Percentiles rank a stretch among this genome's conserved stretches.
Evolutionary conservation across 2,888 invertebrate genomes (phyloP).

Genomic region (Margaritifera margaritifera): DNA sequence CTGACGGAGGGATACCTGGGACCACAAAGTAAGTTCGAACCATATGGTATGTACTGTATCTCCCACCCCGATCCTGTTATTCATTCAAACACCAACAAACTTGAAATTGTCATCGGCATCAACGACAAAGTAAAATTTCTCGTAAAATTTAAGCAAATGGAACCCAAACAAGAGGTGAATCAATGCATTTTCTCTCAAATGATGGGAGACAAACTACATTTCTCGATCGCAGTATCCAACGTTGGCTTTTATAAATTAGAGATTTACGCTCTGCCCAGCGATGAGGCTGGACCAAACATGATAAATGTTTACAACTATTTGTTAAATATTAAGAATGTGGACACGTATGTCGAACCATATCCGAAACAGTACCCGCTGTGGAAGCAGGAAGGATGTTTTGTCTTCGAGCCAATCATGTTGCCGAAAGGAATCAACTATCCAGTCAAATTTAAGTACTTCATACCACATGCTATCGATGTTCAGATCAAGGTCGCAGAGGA

Average conservation of each 20-base stretch:
- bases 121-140: constrained; percentile 48
- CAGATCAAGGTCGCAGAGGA: constrained; percentile 60
- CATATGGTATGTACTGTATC: constrained; percentile 49
- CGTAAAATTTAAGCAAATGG: constrained; percentile 54
- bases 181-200: constrained; percentile 52
- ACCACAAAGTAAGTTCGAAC: constrained; percentile 57
- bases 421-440: constrained; percentile 46
- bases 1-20: constrained; percentile 62
- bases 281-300: constrained; percentile 61
- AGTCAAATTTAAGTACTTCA: constrained; percentile 50
- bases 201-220: constrained; percentile 49
- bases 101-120: constrained; percentile 55
- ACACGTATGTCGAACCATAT: constrained; percentile 47
- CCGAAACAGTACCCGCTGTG: constrained; percentile 64
- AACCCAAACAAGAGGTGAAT: constrained; percentile 54
- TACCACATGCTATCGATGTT: constrained; percentile 56
- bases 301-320: constrained; percentile 62
- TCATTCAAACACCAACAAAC: constrained; percentile 44
- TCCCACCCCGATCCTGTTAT: constrained; percentile 58
- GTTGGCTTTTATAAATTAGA: constrained; percentile 64
- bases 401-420: constrained; percentile 57
- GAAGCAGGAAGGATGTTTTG: constrained; percentile 59
- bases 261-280: constrained; percentile 57
- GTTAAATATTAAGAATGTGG: constrained; percentile 40
- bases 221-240: constrained; percentile 50